Percentiles rank a stretch among this genome's conserved stretches.
These are phyloP conservation scores for Oxyruncus cristatus DNA, from an alignment of 2,113 vertebrate genomes.

Conservation along the genomic window DNA sequence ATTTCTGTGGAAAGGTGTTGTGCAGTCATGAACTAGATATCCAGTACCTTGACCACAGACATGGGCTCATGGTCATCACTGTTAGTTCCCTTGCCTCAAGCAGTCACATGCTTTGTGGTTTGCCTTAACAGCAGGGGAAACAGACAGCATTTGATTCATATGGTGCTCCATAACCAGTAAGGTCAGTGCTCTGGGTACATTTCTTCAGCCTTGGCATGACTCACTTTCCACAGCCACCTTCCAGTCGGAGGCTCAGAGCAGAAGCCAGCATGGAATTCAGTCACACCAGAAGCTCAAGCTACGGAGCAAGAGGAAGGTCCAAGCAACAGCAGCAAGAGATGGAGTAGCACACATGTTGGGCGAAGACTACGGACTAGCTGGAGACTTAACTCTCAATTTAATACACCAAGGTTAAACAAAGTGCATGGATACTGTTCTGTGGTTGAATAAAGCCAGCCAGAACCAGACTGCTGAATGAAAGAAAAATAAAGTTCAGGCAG, in stretches of 20 bases:
- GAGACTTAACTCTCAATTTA: slow-evolving; percentile 47
- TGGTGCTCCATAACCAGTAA: slow-evolving; percentile 17
- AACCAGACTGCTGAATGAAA: slow-evolving; percentile 52
- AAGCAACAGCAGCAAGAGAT: background rate
- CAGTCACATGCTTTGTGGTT: slow-evolving; percentile 16
- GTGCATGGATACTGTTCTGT: slow-evolving; percentile 59
- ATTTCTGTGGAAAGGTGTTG: background rate
- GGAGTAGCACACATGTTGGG: background rate
- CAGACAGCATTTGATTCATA: slow-evolving; percentile 35
- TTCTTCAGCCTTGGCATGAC: slow-evolving; percentile 24
- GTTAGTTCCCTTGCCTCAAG: background rate
- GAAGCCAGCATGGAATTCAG: slow-evolving; percentile 16
- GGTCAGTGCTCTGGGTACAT: background rate
- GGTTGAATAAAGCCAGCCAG: slow-evolving; percentile 56
- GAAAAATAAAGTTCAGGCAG: slow-evolving; percentile 57
- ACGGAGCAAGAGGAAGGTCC: background rate
- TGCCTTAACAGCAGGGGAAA: slow-evolving; percentile 2
- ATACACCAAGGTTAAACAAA: slow-evolving; percentile 58
- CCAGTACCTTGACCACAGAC: background rate
- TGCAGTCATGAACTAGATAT: background rate
- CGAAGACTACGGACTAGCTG: slow-evolving; percentile 16
- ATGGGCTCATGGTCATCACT: background rate
- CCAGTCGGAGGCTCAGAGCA: background rate
- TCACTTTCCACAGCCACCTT: slow-evolving; percentile 29
- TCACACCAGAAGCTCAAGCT: background rate